Evolutionary conservation across 2,888 invertebrate species (phyloP), one percentile per base, ranked within the genome.

Genomic region (Ormyrus rosae): DNA sequence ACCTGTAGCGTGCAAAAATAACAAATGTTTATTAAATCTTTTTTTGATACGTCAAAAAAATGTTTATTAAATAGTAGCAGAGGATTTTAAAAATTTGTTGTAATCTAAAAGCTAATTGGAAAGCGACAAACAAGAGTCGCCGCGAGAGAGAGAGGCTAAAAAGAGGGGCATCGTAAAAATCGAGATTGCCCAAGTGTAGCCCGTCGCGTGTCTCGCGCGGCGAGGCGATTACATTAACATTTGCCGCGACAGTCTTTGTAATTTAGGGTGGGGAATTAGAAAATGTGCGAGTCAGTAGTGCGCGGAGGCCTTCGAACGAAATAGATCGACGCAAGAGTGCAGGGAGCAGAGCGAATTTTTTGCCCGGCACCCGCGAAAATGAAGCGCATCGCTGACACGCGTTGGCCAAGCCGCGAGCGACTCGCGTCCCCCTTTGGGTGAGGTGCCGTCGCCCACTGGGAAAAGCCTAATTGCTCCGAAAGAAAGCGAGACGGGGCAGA

Each of bases 311-410:
- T 73, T 73, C 64, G 56, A 7, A 68, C 68, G 68, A 76, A 76
- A 68, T 68, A 61, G 75, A 74, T 74, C 74, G 75, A 76, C 75
- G 68, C 53, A 76, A 75, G n/a, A 56, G 13, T 50, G 45, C 34
- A 19, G 8, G 8, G n/a, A n/a, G 45, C 10, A 7, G 1, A 46
- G n/a, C 45, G 48, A 69, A 55, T 9, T 13, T 60, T 79, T 79
- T 83, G 81, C 82, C 78, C 64, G 76, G 19, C 75, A 78, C 70
- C 72, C 69, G 71, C 74, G 80, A 83, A 83, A 84, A 80, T 81
- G 73, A 84, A 84, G 80, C 82, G 82, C 82, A 85, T 84, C 83
- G 83, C 77, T 84, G 83, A 78, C 13, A 13, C 13, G 65, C 82
- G 84, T 19, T 19, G 19, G 19, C 19, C 19, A 34, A 34, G 34